These are phyloP conservation scores for Cebuella pygmaea DNA, from an alignment of 2,797 vertebrate genomes.

Conservation along the genomic window DNA sequence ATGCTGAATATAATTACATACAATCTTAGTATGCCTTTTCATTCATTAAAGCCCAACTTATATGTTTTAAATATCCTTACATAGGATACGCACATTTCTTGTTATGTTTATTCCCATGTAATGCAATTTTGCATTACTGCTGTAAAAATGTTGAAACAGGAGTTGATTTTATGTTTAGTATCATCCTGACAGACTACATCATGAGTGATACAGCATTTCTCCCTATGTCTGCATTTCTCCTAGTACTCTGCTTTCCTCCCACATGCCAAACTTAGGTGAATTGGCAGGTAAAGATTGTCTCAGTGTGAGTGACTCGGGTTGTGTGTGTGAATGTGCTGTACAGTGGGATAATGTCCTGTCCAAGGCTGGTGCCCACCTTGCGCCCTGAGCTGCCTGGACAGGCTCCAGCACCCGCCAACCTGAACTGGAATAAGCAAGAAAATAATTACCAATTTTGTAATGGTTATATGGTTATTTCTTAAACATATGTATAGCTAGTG, in stretches of 20 bases:
- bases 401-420: fast-evolving
- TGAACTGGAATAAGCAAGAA: neutral
- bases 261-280: neutral
- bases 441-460: neutral
- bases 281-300: neutral
- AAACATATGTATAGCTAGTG: neutral
- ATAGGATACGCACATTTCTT: neutral
- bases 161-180: neutral
- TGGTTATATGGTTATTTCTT: neutral
- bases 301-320: neutral
- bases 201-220: neutral
- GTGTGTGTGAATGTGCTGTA: neutral
- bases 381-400: neutral
- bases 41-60: neutral
- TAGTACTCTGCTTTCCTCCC: neutral
- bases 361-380: neutral
- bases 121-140: neutral
- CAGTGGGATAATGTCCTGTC: neutral
- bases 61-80: neutral
- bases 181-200: neutral
- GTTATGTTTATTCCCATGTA: neutral
- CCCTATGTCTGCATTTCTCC: neutral
- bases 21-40: neutral
- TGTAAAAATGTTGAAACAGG: neutral
- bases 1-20: neutral